Percentiles rank a stretch among this genome's conserved stretches.
Evolutionary conservation across 2,888 invertebrate species (phyloP).

Genomic region (Melanophora roralis): DNA sequence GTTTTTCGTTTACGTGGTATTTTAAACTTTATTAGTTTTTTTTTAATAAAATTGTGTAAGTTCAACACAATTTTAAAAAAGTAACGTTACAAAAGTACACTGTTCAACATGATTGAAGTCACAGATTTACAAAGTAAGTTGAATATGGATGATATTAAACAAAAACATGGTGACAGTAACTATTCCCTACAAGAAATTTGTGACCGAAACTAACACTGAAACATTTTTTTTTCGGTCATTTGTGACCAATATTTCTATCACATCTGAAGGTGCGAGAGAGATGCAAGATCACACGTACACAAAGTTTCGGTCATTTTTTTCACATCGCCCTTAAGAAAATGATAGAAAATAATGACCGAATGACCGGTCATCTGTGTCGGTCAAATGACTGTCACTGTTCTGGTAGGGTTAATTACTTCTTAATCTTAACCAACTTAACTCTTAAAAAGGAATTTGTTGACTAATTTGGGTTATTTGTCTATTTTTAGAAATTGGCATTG

Average conservation of each 20-base stretch:
- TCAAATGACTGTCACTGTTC: no score
- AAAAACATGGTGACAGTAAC: not conserved
- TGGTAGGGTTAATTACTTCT: no score
- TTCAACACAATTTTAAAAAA: conserved; percentile 2
- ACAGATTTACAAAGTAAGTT: conserved; percentile 90
- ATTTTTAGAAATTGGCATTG: conserved; percentile 95
- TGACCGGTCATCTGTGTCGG: no score
- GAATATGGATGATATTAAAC: not conserved
- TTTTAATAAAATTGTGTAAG: conserved; percentile 5
- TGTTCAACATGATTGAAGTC: conserved; percentile 86
- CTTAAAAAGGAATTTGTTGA: conserved; percentile 8
- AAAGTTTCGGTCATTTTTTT: no score
- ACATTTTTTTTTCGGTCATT: no score
- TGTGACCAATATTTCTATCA: no score
- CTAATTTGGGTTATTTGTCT: conserved; percentile 68
- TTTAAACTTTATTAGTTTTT: conserved; percentile 35
- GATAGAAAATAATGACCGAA: no score
- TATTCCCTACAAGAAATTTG: no score
- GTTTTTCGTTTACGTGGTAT: conserved; percentile 69
- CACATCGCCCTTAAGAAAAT: no score
- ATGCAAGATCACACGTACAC: no score
- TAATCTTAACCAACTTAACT: not conserved
- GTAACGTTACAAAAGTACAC: conserved; percentile 25
- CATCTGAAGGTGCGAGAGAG: no score
- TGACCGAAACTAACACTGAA: no score